Percentiles rank a stretch among this genome's conserved stretches.
These are phyloP conservation scores for Sarcophaga variegata DNA, from an alignment of 2,888 invertebrate species.

Conservation along the genomic window DNA sequence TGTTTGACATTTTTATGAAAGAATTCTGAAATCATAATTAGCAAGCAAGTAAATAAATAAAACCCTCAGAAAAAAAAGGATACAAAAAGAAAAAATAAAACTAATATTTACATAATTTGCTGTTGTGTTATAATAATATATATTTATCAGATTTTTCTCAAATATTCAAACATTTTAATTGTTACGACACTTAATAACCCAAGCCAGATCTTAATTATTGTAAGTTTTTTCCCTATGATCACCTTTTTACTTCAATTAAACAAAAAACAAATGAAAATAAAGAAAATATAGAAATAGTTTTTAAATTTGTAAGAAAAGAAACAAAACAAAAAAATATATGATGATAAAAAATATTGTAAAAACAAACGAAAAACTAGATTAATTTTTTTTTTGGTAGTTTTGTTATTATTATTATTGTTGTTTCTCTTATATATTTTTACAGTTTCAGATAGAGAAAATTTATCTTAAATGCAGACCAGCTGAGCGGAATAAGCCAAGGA, in stretches of 20 bases:
- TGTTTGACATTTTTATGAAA: conserved; percentile 9
- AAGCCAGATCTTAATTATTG: conserved; percentile 45
- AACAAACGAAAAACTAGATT: conserved; percentile 49
- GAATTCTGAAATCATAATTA: neutral
- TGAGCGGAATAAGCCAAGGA: conserved; percentile 25
- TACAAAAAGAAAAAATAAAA: neutral
- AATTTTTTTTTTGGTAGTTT: conserved; percentile 41
- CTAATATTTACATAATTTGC: conserved; percentile 37
- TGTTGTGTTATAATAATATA: conserved; percentile 13
- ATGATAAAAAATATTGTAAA: conserved; percentile 42
- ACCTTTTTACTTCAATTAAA: conserved; percentile 49
- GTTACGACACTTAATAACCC: conserved; percentile 17
- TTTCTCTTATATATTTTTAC: conserved; percentile 32
- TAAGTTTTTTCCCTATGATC: conserved; percentile 48
- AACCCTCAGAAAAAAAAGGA: neutral
- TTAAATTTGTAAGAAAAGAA: conserved; percentile 55
- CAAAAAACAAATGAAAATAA: conserved; percentile 16
- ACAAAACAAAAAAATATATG: conserved; percentile 39
- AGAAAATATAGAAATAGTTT: conserved; percentile 34
- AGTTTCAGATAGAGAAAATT: conserved; percentile 36
- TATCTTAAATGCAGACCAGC: conserved; percentile 13
- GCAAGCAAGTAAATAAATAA: neutral
- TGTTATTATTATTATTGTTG: conserved; percentile 1
- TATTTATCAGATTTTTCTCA: conserved; percentile 9
- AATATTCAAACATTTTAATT: conserved; percentile 26